Base-by-base conservation (phyloP, 2,113 vertebrate genomes). In the Atlantisia rogersi region DNA sequence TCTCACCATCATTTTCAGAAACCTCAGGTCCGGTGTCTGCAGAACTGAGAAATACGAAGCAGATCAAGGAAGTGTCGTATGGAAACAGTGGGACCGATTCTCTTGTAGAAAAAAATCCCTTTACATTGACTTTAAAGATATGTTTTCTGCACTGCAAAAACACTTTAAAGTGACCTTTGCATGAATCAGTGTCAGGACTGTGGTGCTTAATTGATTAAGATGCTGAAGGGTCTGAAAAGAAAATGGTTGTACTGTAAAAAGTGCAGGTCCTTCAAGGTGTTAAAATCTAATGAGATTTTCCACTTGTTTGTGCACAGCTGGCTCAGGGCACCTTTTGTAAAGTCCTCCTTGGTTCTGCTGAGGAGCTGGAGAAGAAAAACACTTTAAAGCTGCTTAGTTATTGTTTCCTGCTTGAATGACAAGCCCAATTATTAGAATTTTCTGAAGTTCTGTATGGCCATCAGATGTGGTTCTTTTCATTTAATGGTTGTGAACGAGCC, bases 201-300 rank as follows among this genome's bases (percentile, higher is more conserved):
- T 42, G 28, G 50, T 90, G 64, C 17, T 94, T 92, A 95, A 96
- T 85, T 92, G 89, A 89, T 90, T 88, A 82, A 87, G 42, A 58
- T 69, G 86, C 91, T 96, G 62, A 79, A 76, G 79, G 80, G 42
- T 25, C 53, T 90, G 62, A 81, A 71, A 82, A 58, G 44, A 65
- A 86, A 95, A 80, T 35, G 42, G 70, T 62, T 84, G 53, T 63
- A 39, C 18, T 60, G 59, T 82, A 64, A 76, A 67, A 84, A 64
- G 20, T 19, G 8, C 53, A 70, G 26, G 32, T 92, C 60, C 94
- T 95, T 79, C 50, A 71, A 94, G 68, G 94, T 93, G 95, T 71
- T 88, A 94, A 93, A 96, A 80, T 83, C 76, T 95, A 95, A 97
- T 96, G 91, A 96, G 91, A 83, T 96, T 96, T 95, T 91, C 79